Conservation (phyloP, 2,113 vertebrate genomes). For the Syngnathus floridae region DNA sequence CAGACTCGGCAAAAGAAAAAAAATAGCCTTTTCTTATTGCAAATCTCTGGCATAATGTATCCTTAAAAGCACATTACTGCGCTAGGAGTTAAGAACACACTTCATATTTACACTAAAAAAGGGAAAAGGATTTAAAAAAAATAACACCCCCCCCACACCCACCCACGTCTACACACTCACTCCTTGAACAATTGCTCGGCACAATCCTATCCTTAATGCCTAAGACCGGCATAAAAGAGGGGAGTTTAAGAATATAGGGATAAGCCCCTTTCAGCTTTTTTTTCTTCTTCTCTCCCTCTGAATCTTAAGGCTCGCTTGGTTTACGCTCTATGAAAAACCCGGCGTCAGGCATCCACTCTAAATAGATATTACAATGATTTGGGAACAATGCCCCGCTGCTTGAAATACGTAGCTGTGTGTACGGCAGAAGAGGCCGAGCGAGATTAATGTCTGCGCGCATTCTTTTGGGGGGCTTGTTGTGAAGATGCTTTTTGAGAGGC, state of each 20-base stretch:
- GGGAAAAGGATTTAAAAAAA: slow-evolving; percentile 76
- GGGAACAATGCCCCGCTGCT: slow-evolving; percentile 71
- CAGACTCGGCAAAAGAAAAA: slow-evolving; percentile 56
- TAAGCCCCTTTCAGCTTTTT: slow-evolving; percentile 76
- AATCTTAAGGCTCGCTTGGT: slow-evolving; percentile 73
- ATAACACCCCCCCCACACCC: slow-evolving; percentile 70
- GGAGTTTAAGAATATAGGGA: slow-evolving; percentile 79
- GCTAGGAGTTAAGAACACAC: slow-evolving; percentile 75
- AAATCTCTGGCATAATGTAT: slow-evolving; percentile 77
- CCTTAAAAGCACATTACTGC: slow-evolving; percentile 79
- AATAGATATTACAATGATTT: slow-evolving; percentile 84
- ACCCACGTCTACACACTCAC: slow-evolving; percentile 73
- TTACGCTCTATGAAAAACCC: slow-evolving; percentile 75
- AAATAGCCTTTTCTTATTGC: slow-evolving; percentile 77
- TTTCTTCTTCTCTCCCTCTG: slow-evolving; percentile 34
- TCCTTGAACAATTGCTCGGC: slow-evolving; percentile 78
- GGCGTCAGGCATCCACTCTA: slow-evolving; percentile 75
- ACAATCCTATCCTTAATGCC: slow-evolving; percentile 81
- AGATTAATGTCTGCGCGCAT: slow-evolving; percentile 78
- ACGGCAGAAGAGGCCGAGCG: slow-evolving; percentile 63
- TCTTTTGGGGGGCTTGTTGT: slow-evolving; percentile 62
- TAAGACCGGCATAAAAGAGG: slow-evolving; percentile 79
- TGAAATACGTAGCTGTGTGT: slow-evolving; percentile 68
- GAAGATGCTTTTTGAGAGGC: slow-evolving; percentile 74
- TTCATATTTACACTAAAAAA: slow-evolving; percentile 75